Evolutionary conservation across 2,797 vertebrate species (phyloP).

Genomic region (Mallotus villosus): DNA sequence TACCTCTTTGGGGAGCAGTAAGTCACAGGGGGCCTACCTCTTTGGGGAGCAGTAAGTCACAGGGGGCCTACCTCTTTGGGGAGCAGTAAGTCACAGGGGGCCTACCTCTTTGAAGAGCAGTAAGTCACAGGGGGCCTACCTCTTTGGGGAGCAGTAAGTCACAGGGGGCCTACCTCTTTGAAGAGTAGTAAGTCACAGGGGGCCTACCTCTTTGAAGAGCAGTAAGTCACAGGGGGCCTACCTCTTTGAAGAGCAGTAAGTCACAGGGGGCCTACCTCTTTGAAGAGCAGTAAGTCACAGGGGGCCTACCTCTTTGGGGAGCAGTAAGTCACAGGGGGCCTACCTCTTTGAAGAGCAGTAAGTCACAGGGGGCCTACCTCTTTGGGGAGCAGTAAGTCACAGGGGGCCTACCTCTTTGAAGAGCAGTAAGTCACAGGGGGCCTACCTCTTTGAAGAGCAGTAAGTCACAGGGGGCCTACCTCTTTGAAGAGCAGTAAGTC

Average conservation of each 20-base stretch:
- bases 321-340: too few relatives aligned
- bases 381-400: slow-evolving; percentile 94
- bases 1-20: slow-evolving; percentile 98
- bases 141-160: slow-evolving; percentile 97
- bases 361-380: too few relatives aligned
- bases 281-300: too few relatives aligned
- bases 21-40: too few relatives aligned
- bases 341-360: slow-evolving; percentile 98
- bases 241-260: slow-evolving; percentile 98
- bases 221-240: too few relatives aligned
- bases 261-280: slow-evolving; percentile 96
- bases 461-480: too few relatives aligned
- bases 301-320: slow-evolving; percentile 97
- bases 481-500: slow-evolving; percentile 97
- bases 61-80: slow-evolving; percentile 97
- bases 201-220: slow-evolving; percentile 95
- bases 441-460: slow-evolving; percentile 96
- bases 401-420: slow-evolving; percentile 96
- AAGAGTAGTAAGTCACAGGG: too few relatives aligned
- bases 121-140: too few relatives aligned
- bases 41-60: slow-evolving; percentile 94
- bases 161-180: slow-evolving; percentile 95
- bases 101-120: slow-evolving; percentile 96
- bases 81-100: too few relatives aligned
- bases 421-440: too few relatives aligned